Percentiles rank a stretch among this genome's conserved stretches.
These are phyloP conservation scores for Triplophysa yarkandensis DNA, from an alignment of 2,797 vertebrate genomes.

Conservation along the genomic window DNA sequence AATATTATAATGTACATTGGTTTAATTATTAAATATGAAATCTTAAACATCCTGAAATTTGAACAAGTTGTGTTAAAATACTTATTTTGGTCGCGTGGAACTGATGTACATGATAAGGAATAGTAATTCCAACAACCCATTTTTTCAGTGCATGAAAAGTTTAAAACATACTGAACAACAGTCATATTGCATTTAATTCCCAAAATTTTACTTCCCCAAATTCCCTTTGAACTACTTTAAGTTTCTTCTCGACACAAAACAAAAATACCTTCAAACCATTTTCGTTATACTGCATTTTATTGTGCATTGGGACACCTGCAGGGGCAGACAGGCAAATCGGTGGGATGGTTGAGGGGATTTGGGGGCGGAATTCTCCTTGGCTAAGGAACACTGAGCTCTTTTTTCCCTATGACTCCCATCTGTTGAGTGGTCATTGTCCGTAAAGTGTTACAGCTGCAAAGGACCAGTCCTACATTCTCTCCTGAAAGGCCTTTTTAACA, in stretches of 20 bases:
- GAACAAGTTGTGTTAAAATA: no score
- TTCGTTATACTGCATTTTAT: constrained; percentile 47
- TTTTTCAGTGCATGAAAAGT: no score
- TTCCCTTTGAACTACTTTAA: no score
- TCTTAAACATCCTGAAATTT: no score
- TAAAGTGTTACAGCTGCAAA: constrained; percentile 85
- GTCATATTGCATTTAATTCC: background rate
- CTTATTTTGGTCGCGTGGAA: no score
- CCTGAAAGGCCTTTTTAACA: constrained; percentile 86
- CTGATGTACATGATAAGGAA: no score
- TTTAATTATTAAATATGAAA: no score
- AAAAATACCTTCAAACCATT: constrained; percentile 1
- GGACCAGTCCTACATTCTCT: constrained; percentile 74
- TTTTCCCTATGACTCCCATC: constrained; percentile 90
- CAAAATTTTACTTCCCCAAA: no score
- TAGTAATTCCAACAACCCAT: no score
- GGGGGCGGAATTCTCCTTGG: constrained; percentile 71
- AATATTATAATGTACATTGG: no score
- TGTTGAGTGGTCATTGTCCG: constrained; percentile 93
- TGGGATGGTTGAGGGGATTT: constrained; percentile 62
- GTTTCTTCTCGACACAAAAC: background rate
- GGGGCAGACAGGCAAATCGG: constrained; percentile 79
- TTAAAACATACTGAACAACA: background rate
- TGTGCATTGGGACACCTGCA: constrained; percentile 82
- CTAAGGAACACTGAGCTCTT: constrained; percentile 81